Conservation (phyloP, 1,140 invertebrate species). For the Bombus confusus region DNA sequence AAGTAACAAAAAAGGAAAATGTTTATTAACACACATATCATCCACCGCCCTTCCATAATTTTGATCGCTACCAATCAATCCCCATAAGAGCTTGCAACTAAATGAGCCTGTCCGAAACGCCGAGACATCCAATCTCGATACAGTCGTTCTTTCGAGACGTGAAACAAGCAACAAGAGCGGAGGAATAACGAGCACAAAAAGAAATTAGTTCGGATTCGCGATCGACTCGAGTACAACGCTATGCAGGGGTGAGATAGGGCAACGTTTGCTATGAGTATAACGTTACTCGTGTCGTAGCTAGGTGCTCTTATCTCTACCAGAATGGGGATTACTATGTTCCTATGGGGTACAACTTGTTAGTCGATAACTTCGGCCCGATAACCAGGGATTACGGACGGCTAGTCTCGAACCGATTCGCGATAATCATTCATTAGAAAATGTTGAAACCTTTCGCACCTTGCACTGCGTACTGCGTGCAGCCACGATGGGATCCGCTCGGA, state of each 20-base stretch:
- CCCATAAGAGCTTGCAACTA: no score
- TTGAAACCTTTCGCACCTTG: conserved; percentile 45
- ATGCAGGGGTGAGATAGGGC: conserved; percentile 38
- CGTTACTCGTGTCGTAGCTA: conserved; percentile 13
- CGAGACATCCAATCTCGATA: background rate
- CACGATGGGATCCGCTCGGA: no score
- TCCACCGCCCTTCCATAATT: background rate
- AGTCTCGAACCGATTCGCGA: conserved; percentile 33
- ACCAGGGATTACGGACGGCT: conserved; percentile 36
- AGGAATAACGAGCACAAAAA: background rate
- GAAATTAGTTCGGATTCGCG: background rate
- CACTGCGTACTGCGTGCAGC: background rate
- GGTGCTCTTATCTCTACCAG: conserved; percentile 45
- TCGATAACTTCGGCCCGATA: conserved; percentile 44
- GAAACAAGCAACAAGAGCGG: background rate
- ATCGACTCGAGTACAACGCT: conserved; percentile 23
- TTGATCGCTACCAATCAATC: background rate
- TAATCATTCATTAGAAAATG: conserved; percentile 55
- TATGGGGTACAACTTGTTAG: conserved; percentile 54
- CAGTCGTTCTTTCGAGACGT: background rate
- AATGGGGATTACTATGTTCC: conserved; percentile 55
- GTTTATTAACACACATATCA: background rate
- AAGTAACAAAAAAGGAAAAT: background rate
- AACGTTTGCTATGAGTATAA: conserved; percentile 30
- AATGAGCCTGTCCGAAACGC: background rate